A percentile compares a stretch with the other conserved stretches of the same genome.
Evolutionary conservation across 1,140 invertebrate genomes (phyloP).

Genomic region (Hylaeus anthracinus): DNA sequence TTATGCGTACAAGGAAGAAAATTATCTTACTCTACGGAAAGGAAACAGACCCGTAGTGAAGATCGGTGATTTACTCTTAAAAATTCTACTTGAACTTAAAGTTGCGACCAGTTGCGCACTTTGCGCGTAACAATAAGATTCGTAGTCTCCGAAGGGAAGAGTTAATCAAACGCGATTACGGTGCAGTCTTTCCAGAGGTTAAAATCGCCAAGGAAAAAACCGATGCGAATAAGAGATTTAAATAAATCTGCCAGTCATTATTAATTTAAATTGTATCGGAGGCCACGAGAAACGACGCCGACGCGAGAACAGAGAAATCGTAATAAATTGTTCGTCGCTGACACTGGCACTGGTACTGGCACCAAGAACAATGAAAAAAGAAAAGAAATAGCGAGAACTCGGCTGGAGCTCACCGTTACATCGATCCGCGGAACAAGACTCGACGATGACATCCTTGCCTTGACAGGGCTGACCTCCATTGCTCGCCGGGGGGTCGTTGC

Average conservation of each 20-base stretch:
- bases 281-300: constrained; percentile 10
- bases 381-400: constrained; percentile 27
- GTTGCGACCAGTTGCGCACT: background rate
- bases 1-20: constrained; percentile 16
- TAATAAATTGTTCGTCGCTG: constrained; percentile 50
- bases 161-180: constrained; percentile 38
- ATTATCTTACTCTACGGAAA: background rate
- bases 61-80: too few relatives aligned
- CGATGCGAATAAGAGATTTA: background rate
- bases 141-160: background rate
- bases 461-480: constrained; percentile 85
- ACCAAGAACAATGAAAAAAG: constrained; percentile 31
- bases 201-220: background rate
- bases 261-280: constrained; percentile 41
- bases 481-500: constrained; percentile 85
- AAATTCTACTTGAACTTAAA: too few relatives aligned
- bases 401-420: constrained; percentile 76
- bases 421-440: constrained; percentile 80
- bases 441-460: constrained; percentile 85
- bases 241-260: constrained; percentile 29
- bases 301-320: constrained; percentile 29
- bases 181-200: background rate
- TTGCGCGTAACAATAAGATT: constrained; percentile 14
- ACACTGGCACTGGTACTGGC: constrained; percentile 19
- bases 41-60: too few relatives aligned